Evolutionary conservation across 2,888 invertebrate genomes (phyloP), one percentile per base, ranked within the genome.

Genomic region (Galeruca laticollis): DNA sequence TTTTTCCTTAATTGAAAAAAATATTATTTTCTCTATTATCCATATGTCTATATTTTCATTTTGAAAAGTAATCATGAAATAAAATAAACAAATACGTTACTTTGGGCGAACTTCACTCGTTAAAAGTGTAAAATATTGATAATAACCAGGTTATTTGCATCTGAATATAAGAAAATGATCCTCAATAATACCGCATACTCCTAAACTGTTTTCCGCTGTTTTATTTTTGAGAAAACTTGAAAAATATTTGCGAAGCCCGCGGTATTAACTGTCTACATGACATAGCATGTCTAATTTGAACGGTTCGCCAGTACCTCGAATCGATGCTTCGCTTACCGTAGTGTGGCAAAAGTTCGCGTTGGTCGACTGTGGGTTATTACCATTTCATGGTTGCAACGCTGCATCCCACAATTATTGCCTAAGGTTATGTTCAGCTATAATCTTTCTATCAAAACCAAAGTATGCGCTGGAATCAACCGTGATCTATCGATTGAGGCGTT

Each of bases 401-500:
- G 68, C 69, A 64, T 68, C 71, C 70, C 70, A 51, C 65, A 60
- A 61, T 54, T 33, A 61, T 20, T 62, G 75, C 76, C 72, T 62
- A 59, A 63, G 75, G 75, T 71, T 72, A 65, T 63, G 64, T 66
- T 73, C 74, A 69, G 67, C 74, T 75, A 80, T 82, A 82, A 82
- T 82, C 82, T 82, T 82, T 82, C 82, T 81, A 82, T 82, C 82
- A 82, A 82, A 82, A 81, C 77, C 73, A 77, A 80, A 80, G 75
- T 80, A 78, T 78, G 78, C 75, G 75, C 75, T 67, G 69, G 76
- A 77, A 77, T 79, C 77, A 72, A 79, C 74, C 79, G 81, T 82
- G 82, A 82, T 82, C 81, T 82, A 82, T 82, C 79, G 81, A 80
- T 80, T 68, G 56, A 62, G 47, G 65, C 71, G 71, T 69, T 69